Evolutionary conservation across 2,888 invertebrate species (phyloP).

Genomic region (Pelosia muscerda): DNA sequence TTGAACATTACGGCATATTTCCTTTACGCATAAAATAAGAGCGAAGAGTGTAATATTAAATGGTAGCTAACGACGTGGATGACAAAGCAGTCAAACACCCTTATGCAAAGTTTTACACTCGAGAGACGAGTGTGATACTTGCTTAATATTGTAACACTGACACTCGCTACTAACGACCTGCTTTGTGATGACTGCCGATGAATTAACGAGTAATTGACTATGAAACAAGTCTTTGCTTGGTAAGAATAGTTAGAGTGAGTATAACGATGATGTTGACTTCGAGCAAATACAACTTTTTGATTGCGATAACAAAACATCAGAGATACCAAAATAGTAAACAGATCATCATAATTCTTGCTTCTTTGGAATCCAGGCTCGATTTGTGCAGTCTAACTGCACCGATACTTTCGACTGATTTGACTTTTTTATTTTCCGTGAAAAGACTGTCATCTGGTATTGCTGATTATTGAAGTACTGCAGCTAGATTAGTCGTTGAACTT

Average conservation of each 20-base stretch:
- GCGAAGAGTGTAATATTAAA: slow-evolving; percentile 43
- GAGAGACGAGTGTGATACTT: slow-evolving; percentile 35
- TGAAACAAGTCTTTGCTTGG: neutral
- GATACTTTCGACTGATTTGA: too few species aligned
- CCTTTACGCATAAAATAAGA: slow-evolving; percentile 25
- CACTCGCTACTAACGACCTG: slow-evolving; percentile 33
- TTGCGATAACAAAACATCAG: neutral
- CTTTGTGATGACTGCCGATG: slow-evolving; percentile 17
- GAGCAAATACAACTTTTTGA: neutral
- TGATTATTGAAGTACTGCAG: too few species aligned
- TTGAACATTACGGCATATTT: slow-evolving; percentile 27
- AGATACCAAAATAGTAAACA: too few species aligned
- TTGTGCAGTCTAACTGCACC: too few species aligned
- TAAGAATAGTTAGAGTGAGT: neutral
- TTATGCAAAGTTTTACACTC: slow-evolving; percentile 47
- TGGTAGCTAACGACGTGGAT: slow-evolving; percentile 48
- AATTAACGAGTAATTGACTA: slow-evolving; percentile 35
- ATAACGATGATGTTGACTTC: too few species aligned
- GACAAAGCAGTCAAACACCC: slow-evolving; percentile 43
- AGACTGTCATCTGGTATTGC: too few species aligned
- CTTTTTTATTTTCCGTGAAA: too few species aligned
- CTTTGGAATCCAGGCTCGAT: too few species aligned
- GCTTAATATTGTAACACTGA: slow-evolving; percentile 36
- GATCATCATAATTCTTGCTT: too few species aligned
- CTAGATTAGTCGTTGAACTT: too few species aligned